Percentiles rank a stretch among this genome's conserved stretches.
phyloP scores from a whole-genome alignment of 1,140 invertebrate genomes.

The Temnothorax longispinosus region DNA sequence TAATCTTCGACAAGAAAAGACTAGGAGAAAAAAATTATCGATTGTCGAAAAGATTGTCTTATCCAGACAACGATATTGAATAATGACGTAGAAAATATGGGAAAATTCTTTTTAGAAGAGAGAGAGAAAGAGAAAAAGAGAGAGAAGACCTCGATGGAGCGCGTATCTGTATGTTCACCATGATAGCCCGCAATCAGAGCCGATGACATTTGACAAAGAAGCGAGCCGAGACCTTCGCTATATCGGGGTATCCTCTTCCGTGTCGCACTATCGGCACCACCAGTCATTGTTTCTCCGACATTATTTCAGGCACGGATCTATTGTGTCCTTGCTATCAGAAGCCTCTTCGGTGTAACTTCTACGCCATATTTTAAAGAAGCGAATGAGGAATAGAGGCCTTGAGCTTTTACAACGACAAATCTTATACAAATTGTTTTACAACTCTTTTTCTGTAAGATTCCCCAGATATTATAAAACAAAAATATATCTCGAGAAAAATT shows the following conservation, averaged over 20 bases:
- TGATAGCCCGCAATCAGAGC: conserved; percentile 65
- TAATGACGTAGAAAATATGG: not conserved
- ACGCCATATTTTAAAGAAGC: not conserved
- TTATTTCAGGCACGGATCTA: conserved; percentile 34
- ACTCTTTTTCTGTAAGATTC: not conserved
- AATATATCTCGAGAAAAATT: not conserved
- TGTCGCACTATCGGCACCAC: conserved; percentile 46
- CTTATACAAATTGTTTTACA: not conserved
- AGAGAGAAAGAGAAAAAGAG: not conserved
- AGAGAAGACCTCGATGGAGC: not conserved
- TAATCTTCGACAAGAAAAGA: conserved; percentile 11
- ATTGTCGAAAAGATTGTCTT: not conserved
- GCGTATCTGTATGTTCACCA: conserved; percentile 27
- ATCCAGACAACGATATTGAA: not conserved
- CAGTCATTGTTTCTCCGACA: conserved; percentile 40
- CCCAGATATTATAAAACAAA: not conserved
- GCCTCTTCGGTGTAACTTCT: not conserved
- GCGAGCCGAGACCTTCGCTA: conserved; percentile 47
- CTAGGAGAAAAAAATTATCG: not conserved
- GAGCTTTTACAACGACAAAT: not conserved
- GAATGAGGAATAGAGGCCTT: too few relatives aligned
- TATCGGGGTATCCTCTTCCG: conserved; percentile 70
- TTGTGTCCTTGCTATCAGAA: not conserved
- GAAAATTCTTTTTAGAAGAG: conserved; percentile 11
- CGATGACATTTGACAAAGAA: conserved; percentile 75